Percentiles rank a stretch among this genome's conserved stretches.
Evolutionary conservation across 2,113 vertebrate genomes (phyloP).

Genomic region (Oryzias woworae): DNA sequence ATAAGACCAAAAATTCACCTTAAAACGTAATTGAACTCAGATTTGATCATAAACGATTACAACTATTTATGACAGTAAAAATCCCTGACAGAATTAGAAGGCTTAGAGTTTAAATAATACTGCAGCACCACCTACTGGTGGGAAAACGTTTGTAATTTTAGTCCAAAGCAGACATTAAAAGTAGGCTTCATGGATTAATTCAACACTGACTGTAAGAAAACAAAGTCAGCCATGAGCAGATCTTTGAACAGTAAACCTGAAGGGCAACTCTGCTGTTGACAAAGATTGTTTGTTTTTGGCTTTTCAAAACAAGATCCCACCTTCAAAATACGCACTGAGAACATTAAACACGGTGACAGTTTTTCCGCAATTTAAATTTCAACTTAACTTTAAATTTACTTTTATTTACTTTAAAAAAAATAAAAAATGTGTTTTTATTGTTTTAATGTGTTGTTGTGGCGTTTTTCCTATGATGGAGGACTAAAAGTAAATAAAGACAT

Average conservation of each 20-base stretch:
- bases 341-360: conserved; percentile 19
- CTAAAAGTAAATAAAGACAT: too few relatives aligned
- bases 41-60: too few relatives aligned
- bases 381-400: too few relatives aligned
- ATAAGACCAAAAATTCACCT: not conserved
- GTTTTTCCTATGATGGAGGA: too few relatives aligned
- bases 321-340: conserved; percentile 3
- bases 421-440: too few relatives aligned
- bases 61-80: too few relatives aligned
- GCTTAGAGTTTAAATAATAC: not conserved
- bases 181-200: not conserved
- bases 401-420: too few relatives aligned
- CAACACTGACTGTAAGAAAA: not conserved
- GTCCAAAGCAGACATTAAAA: not conserved
- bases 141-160: not conserved
- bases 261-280: conserved; percentile 40
- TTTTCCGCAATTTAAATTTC: too few relatives aligned
- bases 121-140: conserved; percentile 36
- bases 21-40: too few relatives aligned
- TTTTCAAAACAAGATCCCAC: conserved; percentile 45
- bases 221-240: not conserved
- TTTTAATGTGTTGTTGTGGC: too few relatives aligned
- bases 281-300: conserved; percentile 44
- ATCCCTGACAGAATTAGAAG: too few relatives aligned
- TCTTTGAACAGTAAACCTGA: conserved; percentile 32